Evolutionary conservation across 2,888 invertebrate genomes (phyloP).

Genomic region (Mellilla xanthometata): DNA sequence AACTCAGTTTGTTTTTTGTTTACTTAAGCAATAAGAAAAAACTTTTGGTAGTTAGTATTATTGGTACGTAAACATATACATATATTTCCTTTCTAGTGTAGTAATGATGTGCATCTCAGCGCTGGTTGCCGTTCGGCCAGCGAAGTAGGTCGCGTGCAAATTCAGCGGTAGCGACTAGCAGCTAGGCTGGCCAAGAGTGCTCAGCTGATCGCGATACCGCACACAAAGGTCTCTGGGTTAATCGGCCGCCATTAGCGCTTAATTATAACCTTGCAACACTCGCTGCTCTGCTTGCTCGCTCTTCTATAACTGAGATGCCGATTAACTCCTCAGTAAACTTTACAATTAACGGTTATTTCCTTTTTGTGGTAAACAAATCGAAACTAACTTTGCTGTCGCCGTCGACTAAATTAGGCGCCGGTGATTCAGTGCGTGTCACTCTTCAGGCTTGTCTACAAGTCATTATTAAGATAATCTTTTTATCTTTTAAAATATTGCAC

Average conservation of each 20-base stretch:
- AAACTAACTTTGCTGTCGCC: no score
- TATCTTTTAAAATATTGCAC: no score
- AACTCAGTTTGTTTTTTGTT: no score
- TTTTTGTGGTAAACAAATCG: neutral
- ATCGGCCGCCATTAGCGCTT: conserved; percentile 51
- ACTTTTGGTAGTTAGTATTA: no score
- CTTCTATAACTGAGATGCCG: conserved; percentile 18
- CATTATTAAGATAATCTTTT: no score
- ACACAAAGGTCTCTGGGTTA: conserved; percentile 75
- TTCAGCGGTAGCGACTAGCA: conserved; percentile 48
- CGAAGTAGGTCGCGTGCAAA: conserved; percentile 45
- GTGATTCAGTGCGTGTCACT: no score
- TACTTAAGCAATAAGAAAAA: no score
- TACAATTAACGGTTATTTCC: neutral
- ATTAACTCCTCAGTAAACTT: neutral
- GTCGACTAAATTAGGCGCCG: no score
- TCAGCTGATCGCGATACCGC: conserved; percentile 67
- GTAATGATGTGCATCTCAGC: no score
- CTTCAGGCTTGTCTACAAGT: no score
- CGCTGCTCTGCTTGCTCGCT: conserved; percentile 14
- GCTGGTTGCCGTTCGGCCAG: conserved; percentile 3
- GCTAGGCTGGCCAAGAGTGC: conserved; percentile 48
- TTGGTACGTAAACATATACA: no score
- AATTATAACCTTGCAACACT: conserved; percentile 43
- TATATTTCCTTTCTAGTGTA: neutral